Evolutionary conservation across 2,797 vertebrate genomes (phyloP), one percentile per base, ranked within the genome.

Genomic region (Botia kubotai): DNA sequence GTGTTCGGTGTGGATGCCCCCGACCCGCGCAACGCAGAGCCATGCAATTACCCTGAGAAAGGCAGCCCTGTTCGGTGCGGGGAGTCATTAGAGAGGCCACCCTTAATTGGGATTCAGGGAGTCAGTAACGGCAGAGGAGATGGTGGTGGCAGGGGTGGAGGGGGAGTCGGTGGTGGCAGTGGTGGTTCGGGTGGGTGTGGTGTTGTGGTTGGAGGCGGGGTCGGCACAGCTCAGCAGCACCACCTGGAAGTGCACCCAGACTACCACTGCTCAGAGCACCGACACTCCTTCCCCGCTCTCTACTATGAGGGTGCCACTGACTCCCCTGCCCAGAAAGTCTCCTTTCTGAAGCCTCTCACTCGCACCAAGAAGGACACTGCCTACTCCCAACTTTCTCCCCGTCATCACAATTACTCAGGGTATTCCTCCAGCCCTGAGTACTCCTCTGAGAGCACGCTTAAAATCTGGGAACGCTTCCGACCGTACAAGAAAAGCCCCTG

Each of bases 1-100:
- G 93, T 98, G 81, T 98, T 93, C 87, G 96, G 94, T 86, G 91
- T 97, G 86, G 98, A 99, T 62, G 94, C 98, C 66, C 95, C 97
- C 0, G 97, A 98, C 85, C 93, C 95, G 33, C 93, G 96, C 82
- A 92, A 93, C 82, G 96, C 97, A 81, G 92, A 92, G 63, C 95
- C 96, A 80, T 95, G 96, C 86, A 98, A 97, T 89, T 98, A 98
- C 87, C 95, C 88, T n/a, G 97, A 98, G 86, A 98, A 97, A 88
- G 90, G 93, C 77, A 97, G 96, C 84, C 96, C 97, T 2, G 92
- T 91, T 62, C 93, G 95, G 88, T 91, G 93, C 70, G 86, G 88
- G 72, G 96, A 95, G 86, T 94, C 95, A 13, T 87, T 95, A 87
- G 95, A 96, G 91, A 93, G 94, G 93, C 93, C 94, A 85, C 95